Conservation (phyloP, 2,113 vertebrate species). For the Brachypteracias leptosomus region DNA sequence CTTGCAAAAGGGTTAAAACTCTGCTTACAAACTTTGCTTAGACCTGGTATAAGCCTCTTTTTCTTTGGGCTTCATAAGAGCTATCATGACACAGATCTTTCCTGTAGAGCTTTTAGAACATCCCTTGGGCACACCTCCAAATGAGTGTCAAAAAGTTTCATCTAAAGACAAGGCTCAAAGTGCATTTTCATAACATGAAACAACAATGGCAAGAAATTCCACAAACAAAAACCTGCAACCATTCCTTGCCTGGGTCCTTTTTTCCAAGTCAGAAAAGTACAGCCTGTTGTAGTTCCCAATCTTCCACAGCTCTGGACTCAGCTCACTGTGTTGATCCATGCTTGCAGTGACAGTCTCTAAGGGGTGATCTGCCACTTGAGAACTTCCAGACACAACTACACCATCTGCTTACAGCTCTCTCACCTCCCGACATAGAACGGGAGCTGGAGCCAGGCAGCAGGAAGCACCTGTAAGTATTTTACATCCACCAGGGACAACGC, state of each 20-base stretch:
- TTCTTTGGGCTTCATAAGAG: background rate
- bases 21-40: background rate
- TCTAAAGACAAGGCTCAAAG: background rate
- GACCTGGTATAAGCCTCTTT: background rate
- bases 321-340: background rate
- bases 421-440: background rate
- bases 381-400: conserved; percentile 43
- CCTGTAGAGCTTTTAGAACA: background rate
- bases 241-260: background rate
- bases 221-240: background rate
- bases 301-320: background rate
- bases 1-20: background rate
- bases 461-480: conserved; percentile 52
- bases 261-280: background rate
- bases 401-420: conserved; percentile 13
- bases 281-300: background rate
- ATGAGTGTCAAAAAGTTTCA: background rate
- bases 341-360: background rate
- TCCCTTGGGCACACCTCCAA: background rate
- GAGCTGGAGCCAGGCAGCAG: background rate
- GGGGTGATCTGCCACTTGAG: conserved; percentile 33
- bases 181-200: background rate
- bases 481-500: conserved; percentile 23
- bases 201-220: background rate
- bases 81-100: background rate